Base-by-base conservation (phyloP, 53 echinoderm and acorn worm genomes). In the Patiria pectinifera region DNA sequence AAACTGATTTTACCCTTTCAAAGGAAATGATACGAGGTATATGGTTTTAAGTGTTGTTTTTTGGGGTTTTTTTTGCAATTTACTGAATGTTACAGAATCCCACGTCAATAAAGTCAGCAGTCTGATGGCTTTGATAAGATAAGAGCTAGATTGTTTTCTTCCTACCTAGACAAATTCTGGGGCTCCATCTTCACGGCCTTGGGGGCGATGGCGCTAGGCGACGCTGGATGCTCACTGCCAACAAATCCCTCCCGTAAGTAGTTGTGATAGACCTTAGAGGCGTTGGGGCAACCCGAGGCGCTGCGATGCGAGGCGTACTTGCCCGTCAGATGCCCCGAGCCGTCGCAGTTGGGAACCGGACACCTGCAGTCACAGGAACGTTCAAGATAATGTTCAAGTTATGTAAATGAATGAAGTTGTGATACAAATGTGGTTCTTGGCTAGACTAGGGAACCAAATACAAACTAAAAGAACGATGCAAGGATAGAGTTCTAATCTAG, bases 291-390 rank as follows among this genome's bases (percentile, higher is more conserved):
- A 11, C 99, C 99, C 0, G 99, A 99, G 77, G 95, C 95, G 78
- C 97, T 97, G 43, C 99, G 96, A 93, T 99, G 99, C 5, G 99
- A 99, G 46, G 97, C 93, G 87, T 99, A 99, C 82, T 99, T 99
- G 80, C 97, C 97, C 11, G 97, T 99, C 83, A 97, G 94, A 87
- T 99, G 99, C 82, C 99, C 99, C 13, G 99, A 99, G 8, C 99
- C 99, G 45, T 99, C 99, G 63, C 99, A 99, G 71, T 96, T 96
- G 22, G 93, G 95, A 12, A 95, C 94, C 4, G 99, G 99, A 82
- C 99, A 99, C 75, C 99, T 99, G 82, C 3, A 49, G 69, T 11
- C 66, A 66, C 12, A 66, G 10, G 3, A 16, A 18, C 14, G 66
- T 13, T 66, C 0, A 3, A 66, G 14, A 66, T 13, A 3, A 14